Percentiles rank a stretch among this genome's conserved stretches.
These are phyloP conservation scores for Colistium nudipinnis DNA, from an alignment of 2,113 vertebrate species.

Conservation along the genomic window DNA sequence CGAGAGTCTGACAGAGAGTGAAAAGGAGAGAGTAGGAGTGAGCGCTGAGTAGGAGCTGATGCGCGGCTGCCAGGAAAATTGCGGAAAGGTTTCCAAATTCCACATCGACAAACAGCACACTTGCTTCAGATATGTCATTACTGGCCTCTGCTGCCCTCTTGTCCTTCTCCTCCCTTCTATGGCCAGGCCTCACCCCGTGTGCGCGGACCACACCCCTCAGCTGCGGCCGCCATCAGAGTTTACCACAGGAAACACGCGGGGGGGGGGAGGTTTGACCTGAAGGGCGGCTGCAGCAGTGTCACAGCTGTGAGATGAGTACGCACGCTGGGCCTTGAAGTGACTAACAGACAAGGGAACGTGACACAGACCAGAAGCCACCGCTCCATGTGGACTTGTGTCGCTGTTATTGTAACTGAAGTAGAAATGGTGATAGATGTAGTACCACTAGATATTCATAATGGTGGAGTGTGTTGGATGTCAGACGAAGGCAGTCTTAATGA, in stretches of 20 bases:
- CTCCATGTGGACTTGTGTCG: neutral
- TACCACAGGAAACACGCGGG: slow-evolving; percentile 25
- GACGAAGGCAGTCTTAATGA: neutral
- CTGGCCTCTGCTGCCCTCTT: slow-evolving; percentile 15
- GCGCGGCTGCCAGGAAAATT: slow-evolving; percentile 73
- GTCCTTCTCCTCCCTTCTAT: neutral
- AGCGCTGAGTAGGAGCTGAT: slow-evolving; percentile 34
- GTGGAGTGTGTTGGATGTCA: neutral
- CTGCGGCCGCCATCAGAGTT: neutral
- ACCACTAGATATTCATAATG: neutral
- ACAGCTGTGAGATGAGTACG: slow-evolving; percentile 13
- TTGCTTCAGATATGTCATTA: slow-evolving; percentile 67
- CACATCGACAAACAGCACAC: slow-evolving; percentile 78
- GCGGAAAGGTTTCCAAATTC: slow-evolving; percentile 71
- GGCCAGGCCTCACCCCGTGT: neutral
- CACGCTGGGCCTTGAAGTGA: neutral
- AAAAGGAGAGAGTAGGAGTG: slow-evolving; percentile 34
- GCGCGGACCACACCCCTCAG: slow-evolving; percentile 33
- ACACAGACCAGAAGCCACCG: neutral
- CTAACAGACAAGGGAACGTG: neutral
- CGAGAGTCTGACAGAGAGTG: slow-evolving; percentile 24
- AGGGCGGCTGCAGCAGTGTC: slow-evolving; percentile 6
- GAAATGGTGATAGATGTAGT: neutral
- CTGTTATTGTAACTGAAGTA: neutral
- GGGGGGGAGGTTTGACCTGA: slow-evolving; percentile 16